Percentiles rank a stretch among this genome's conserved stretches.
phyloP scores from a whole-genome alignment of 30 jellyfish, hydroid and myxozoan species.

The Mastigias papua region DNA sequence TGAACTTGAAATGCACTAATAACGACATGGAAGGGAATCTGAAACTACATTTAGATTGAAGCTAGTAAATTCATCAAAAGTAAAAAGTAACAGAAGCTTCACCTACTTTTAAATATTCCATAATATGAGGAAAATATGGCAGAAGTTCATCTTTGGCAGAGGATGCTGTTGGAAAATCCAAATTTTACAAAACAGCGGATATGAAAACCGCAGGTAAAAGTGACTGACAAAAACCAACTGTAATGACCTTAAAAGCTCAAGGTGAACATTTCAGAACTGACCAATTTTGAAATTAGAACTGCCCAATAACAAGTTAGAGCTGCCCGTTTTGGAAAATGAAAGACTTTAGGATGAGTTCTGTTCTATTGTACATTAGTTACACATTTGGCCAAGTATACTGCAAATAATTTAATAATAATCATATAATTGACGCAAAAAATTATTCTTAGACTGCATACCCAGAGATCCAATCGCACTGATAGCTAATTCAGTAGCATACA shows the following conservation, averaged over 20 bases:
- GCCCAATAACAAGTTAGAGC: no score
- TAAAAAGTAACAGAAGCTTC: neutral
- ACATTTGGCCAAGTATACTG: no score
- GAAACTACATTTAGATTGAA: neutral
- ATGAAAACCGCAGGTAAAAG: neutral
- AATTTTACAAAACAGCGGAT: neutral
- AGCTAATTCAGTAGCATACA: slow-evolving; percentile 86
- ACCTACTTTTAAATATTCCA: slow-evolving; percentile 66
- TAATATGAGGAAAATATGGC: slow-evolving; percentile 65
- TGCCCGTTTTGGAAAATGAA: no score
- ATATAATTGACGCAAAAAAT: neutral
- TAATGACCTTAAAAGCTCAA: no score
- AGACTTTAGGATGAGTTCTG: no score
- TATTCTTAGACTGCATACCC: slow-evolving; percentile 42
- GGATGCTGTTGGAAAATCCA: slow-evolving; percentile 20
- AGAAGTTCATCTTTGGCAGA: slow-evolving; percentile 78
- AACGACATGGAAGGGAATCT: no score
- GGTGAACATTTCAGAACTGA: no score
- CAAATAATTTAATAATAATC: no score
- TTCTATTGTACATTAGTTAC: no score
- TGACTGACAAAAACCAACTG: no score
- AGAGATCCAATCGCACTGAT: slow-evolving; percentile 92
- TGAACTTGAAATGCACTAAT: no score
- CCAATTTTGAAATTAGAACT: no score
- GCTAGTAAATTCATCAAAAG: neutral